These are phyloP conservation scores for Paracyclopina nana DNA, from an alignment of 1,140 invertebrate genomes.

Conservation along the genomic window DNA sequence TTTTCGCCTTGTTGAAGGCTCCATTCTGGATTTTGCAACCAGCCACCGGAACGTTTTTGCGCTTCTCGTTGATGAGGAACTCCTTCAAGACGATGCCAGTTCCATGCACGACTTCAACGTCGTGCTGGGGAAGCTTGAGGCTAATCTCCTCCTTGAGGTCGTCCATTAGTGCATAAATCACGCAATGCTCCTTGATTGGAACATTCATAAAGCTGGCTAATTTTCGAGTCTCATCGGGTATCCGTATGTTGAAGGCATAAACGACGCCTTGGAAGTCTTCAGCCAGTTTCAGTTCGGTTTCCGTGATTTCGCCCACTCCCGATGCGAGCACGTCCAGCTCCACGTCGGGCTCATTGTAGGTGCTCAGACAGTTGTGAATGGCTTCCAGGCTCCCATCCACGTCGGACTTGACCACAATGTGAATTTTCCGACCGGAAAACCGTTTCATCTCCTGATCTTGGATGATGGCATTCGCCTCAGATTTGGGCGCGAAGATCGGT, in stretches of 20 bases:
- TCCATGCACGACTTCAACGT: slow-evolving; percentile 54
- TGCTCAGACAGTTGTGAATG: slow-evolving; percentile 70
- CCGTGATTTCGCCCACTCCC: slow-evolving; percentile 62
- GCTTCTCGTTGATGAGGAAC: slow-evolving; percentile 59
- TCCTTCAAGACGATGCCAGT: slow-evolving; percentile 65
- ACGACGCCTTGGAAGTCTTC: slow-evolving; percentile 57
- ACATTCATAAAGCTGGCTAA: slow-evolving; percentile 34
- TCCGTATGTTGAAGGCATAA: slow-evolving; percentile 60
- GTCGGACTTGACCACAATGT: slow-evolving; percentile 34
- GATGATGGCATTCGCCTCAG: too few species aligned
- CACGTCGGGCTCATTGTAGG: slow-evolving; percentile 58
- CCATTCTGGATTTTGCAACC: slow-evolving; percentile 36
- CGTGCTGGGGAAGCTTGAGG: slow-evolving; percentile 41
- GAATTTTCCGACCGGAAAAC: slow-evolving; percentile 24
- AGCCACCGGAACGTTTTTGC: slow-evolving; percentile 61
- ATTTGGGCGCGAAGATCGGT: slow-evolving; percentile 26
- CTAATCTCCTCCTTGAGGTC: slow-evolving; percentile 61
- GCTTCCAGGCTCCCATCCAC: slow-evolving; percentile 52
- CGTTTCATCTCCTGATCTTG: slow-evolving; percentile 36
- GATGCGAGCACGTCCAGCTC: slow-evolving; percentile 65
- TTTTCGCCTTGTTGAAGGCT: background rate
- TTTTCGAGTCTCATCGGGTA: slow-evolving; percentile 27
- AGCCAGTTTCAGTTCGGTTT: slow-evolving; percentile 66
- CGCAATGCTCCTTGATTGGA: slow-evolving; percentile 44
- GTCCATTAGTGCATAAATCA: slow-evolving; percentile 80